Evolutionary conservation across 1,140 invertebrate genomes (phyloP).

Genomic region (Hycleus phaleratus): DNA sequence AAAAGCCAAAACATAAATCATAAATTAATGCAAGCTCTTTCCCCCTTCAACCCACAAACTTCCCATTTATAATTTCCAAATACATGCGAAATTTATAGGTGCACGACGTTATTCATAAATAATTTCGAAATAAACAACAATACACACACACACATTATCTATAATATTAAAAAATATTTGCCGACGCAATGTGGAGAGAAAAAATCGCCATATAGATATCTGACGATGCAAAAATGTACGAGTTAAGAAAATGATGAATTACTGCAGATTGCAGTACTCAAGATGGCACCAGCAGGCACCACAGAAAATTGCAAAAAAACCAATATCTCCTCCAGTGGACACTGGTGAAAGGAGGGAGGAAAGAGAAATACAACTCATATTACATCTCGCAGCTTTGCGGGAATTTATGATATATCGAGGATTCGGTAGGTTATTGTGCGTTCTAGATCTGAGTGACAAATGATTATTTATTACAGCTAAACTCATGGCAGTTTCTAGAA

Average conservation of each 20-base stretch:
- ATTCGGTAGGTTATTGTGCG: slow-evolving; percentile 30
- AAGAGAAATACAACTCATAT: slow-evolving; percentile 34
- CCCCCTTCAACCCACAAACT: no score
- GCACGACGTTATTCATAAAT: no score
- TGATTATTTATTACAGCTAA: slow-evolving; percentile 29
- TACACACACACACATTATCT: no score
- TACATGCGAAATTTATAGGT: no score
- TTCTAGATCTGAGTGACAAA: slow-evolving; percentile 31
- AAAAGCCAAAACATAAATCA: no score
- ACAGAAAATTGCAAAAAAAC: slow-evolving; percentile 24
- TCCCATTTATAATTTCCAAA: no score
- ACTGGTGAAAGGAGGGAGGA: slow-evolving; percentile 18
- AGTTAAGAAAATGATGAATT: slow-evolving; percentile 34
- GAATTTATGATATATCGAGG: slow-evolving; percentile 31
- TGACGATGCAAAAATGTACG: slow-evolving; percentile 27
- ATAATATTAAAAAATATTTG: no score
- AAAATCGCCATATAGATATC: background rate
- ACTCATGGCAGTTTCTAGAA: slow-evolving; percentile 21
- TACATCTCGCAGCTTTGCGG: slow-evolving; percentile 34
- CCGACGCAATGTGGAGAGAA: no score
- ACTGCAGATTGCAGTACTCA: slow-evolving; percentile 24
- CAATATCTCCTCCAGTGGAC: slow-evolving; percentile 31
- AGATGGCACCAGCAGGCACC: slow-evolving; percentile 31
- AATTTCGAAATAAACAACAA: no score
- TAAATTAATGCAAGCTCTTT: no score